These are phyloP conservation scores for Drymonia ruficornis DNA, from an alignment of 2,888 invertebrate genomes.

Conservation along the genomic window DNA sequence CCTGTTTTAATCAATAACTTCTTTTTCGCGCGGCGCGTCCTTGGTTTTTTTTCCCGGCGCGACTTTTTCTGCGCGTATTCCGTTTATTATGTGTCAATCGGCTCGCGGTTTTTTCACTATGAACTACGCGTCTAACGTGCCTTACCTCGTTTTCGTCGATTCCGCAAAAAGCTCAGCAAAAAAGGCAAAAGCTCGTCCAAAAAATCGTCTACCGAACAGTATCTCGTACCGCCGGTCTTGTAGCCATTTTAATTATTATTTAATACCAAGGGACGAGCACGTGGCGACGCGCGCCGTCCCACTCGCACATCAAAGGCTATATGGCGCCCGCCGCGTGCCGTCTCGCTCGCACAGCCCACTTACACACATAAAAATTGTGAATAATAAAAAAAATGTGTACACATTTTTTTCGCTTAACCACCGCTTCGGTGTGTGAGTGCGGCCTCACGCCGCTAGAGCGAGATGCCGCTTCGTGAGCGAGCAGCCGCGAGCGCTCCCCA, in stretches of 20 bases:
- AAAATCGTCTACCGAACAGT: constrained; percentile 83
- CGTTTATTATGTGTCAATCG: constrained; percentile 80
- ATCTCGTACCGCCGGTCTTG: constrained; percentile 81
- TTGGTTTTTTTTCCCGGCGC: constrained; percentile 83
- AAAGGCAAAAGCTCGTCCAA: constrained; percentile 80
- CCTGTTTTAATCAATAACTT: constrained; percentile 84
- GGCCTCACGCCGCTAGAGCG: constrained; percentile 75
- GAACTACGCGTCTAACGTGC: constrained; percentile 48
- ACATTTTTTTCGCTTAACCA: constrained; percentile 85
- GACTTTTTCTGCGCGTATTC: constrained; percentile 82
- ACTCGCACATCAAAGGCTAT: constrained; percentile 44
- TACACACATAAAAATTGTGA: constrained; percentile 85
- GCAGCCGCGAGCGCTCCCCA: constrained; percentile 64
- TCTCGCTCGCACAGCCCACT: constrained; percentile 80
- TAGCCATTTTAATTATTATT: constrained; percentile 86
- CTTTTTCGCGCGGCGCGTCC: constrained; percentile 81
- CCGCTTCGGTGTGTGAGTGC: constrained; percentile 72
- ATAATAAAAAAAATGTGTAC: constrained; percentile 85
- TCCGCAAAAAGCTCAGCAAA: constrained; percentile 79
- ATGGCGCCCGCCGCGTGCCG: constrained; percentile 46
- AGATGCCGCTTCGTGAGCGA: constrained; percentile 59
- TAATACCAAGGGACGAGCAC: constrained; percentile 84
- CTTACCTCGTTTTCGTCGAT: constrained; percentile 68
- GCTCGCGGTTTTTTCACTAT: constrained; percentile 57
- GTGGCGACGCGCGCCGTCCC: constrained; percentile 74